Percentiles rank a stretch among this genome's conserved stretches.
Conservation (phyloP, 2,888 invertebrate species). For the Kryphioiulus occultus region DNA sequence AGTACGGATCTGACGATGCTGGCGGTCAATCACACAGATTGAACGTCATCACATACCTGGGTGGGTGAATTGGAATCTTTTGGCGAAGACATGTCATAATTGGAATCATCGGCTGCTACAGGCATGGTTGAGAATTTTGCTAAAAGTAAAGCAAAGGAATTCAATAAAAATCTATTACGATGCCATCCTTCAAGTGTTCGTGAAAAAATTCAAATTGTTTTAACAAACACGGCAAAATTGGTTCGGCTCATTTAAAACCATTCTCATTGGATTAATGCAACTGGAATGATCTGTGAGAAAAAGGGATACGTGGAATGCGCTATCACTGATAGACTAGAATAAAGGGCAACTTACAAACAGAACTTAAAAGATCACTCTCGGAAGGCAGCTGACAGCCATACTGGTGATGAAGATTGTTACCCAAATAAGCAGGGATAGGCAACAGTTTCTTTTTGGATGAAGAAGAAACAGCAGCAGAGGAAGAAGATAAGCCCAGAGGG, state of each 20-base stretch:
- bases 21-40: background rate
- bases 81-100: conserved; percentile 72
- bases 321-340: conserved; percentile 39
- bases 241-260: background rate
- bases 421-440: conserved; percentile 53
- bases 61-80: conserved; percentile 72
- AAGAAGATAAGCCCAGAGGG: conserved; percentile 56
- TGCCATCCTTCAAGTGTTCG: background rate
- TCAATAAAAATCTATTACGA: background rate
- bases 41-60: conserved; percentile 35
- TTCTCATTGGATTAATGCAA: background rate
- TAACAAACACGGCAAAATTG: background rate
- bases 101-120: conserved; percentile 70
- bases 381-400: conserved; percentile 58
- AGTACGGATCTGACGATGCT: background rate
- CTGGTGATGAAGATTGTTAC: conserved; percentile 55
- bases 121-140: conserved; percentile 51
- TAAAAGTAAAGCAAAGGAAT: conserved; percentile 24
- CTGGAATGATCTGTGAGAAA: background rate
- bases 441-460: conserved; percentile 60
- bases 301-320: background rate
- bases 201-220: background rate
- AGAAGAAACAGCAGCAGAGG: conserved; percentile 26
- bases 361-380: conserved; percentile 64
- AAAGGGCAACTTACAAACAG: conserved; percentile 62